Base-by-base conservation (phyloP, 2,113 vertebrate species). In the Microtus oregoni region DNA sequence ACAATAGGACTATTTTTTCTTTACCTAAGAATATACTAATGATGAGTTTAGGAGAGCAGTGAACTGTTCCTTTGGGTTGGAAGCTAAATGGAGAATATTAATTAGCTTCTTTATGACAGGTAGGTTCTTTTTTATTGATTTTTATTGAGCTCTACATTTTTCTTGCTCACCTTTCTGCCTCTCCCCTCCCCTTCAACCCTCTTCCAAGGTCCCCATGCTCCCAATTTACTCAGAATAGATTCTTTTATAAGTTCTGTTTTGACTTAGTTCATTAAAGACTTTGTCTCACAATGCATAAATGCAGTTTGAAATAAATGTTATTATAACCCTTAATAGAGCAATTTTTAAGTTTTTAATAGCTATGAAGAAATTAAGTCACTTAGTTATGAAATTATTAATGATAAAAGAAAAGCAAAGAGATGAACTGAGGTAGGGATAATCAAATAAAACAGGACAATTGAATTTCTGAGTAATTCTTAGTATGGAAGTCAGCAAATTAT, bases 381-480 rank as follows among this genome's bases (percentile, higher is more conserved):
- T 90, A 68, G 94, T 79, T 91, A 91, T 73, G 4, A 78, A 41
- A 86, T 89, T 86, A 73, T 89, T 83, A 77, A 82, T 86, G 76
- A 93, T 81, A 94, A 85, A 85, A 50, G 17, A 58, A 86, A 86
- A 81, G 50, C 50, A 4, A 77, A 76, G 55, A 81, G 38, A 86
- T 61, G 38, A 81, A 89, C 22, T n/a, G 11, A 91, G 68, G 3
- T 61, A 52, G 8, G 12, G 3, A 30, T 83, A 3, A 28, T 14
- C 22, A 87, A 7, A 41, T 75, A 87, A 87, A 61, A 9, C 41
- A 73, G 26, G 22, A 38, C 28, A 58, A 20, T 92, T 89, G 44
- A 47, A 67, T 61, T 72, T 76, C 0, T 58, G 52, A 76, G 1
- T 35, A 82, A 24, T 35, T 30, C 83, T 32, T 70, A 55, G 52